phyloP scores from a whole-genome alignment of 2,888 invertebrate genomes.

The Agrotis segetum region DNA sequence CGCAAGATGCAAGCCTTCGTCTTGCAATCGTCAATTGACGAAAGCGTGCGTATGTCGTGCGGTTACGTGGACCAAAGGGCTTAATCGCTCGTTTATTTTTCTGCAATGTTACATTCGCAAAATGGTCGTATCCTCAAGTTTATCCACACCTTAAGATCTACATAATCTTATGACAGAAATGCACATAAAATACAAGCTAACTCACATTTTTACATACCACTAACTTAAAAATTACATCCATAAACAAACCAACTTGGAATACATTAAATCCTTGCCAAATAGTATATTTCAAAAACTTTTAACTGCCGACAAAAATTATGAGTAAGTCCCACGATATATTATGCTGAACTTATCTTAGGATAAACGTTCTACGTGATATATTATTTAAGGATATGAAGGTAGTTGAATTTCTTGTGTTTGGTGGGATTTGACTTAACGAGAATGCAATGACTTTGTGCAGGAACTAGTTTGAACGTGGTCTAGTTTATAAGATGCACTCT shows the following conservation, averaged over 20 bases:
- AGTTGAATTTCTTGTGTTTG: constrained; percentile 56
- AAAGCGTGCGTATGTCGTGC: no score
- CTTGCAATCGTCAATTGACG: no score
- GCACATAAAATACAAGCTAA: constrained; percentile 8
- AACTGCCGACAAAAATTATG: constrained; percentile 61
- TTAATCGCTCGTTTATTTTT: no score
- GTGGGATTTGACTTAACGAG: constrained; percentile 67
- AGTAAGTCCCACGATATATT: constrained; percentile 56
- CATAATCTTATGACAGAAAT: constrained; percentile 11
- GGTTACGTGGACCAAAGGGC: no score
- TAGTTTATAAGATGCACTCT: background rate
- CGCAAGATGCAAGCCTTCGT: no score
- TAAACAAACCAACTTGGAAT: constrained; percentile 56
- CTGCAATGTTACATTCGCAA: no score
- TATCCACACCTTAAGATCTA: no score
- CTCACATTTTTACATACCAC: constrained; percentile 33
- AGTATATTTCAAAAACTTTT: constrained; percentile 60
- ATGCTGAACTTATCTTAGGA: constrained; percentile 47
- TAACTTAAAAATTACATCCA: constrained; percentile 54
- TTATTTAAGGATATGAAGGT: constrained; percentile 46
- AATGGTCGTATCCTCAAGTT: no score
- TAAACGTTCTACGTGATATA: constrained; percentile 63
- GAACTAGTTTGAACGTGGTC: constrained; percentile 23
- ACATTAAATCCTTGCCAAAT: constrained; percentile 58
- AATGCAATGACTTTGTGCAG: constrained; percentile 62